phyloP scores from a whole-genome alignment of 2,888 invertebrate species.

The Lepidocyrtoides sp. region DNA sequence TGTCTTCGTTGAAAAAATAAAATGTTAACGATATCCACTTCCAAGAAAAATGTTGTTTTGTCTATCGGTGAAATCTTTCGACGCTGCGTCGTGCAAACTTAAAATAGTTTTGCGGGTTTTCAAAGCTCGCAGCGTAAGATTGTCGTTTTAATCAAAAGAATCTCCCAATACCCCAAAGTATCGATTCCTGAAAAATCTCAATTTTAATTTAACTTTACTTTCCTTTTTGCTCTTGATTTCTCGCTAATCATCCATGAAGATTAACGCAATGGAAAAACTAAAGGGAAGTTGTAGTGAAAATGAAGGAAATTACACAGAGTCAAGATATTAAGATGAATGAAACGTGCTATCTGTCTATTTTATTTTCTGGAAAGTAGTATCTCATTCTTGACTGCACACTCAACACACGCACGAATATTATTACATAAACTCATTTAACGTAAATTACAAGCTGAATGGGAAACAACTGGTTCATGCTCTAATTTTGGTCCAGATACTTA shows the following conservation, averaged over 20 bases:
- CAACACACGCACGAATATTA: neutral
- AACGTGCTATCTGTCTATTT: neutral
- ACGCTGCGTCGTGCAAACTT: neutral
- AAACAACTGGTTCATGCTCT: conserved; percentile 20
- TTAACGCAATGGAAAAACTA: neutral
- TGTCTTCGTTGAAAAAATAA: neutral
- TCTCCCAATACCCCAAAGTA: conserved; percentile 22
- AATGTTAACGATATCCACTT: neutral
- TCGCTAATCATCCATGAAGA: neutral
- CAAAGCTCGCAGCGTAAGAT: neutral
- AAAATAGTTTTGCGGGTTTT: conserved; percentile 4
- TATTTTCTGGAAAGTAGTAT: neutral
- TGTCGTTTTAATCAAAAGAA: neutral
- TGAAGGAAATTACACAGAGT: neutral
- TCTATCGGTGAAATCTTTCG: neutral
- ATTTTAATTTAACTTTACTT: neutral
- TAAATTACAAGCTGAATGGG: conserved; percentile 49
- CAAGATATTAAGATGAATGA: conserved; percentile 35
- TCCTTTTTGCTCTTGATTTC: neutral
- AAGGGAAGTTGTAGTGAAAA: conserved; percentile 3
- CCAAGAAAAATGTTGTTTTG: conserved; percentile 13
- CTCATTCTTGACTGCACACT: conserved; percentile 16
- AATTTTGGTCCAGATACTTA: no score
- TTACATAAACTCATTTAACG: neutral
- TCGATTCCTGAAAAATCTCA: neutral